Conservation (phyloP, 2,888 invertebrate species). For the Myopa tessellatipennis region DNA sequence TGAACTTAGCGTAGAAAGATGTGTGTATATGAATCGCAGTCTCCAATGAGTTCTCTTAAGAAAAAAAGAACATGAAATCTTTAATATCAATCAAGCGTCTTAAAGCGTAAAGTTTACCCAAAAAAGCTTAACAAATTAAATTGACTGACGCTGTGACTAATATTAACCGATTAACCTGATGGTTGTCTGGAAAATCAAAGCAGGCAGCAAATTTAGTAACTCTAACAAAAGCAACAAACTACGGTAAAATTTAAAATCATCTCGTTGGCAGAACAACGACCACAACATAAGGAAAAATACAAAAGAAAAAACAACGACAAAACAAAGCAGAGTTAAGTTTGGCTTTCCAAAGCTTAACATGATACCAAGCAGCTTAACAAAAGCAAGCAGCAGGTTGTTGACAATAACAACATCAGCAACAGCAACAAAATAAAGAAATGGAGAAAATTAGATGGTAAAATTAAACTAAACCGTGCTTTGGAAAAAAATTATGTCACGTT, state of each 20-base stretch:
- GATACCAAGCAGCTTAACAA: background rate
- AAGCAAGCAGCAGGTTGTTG: conserved; percentile 8
- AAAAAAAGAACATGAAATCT: too few species aligned
- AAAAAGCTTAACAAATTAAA: too few species aligned
- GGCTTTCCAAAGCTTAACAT: background rate
- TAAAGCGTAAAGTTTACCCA: too few species aligned
- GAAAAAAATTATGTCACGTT: conserved; percentile 40
- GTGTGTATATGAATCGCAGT: too few species aligned
- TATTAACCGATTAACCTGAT: too few species aligned
- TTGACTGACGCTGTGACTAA: too few species aligned
- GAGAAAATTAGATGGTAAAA: conserved; percentile 8
- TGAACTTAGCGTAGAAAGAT: too few species aligned
- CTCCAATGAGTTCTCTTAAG: too few species aligned
- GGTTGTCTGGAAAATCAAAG: too few species aligned
- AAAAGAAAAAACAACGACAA: background rate
- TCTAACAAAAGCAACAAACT: background rate
- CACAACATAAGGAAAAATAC: too few species aligned
- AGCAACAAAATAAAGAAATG: background rate
- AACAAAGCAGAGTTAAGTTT: background rate
- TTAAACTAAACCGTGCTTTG: background rate
- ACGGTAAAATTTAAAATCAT: background rate
- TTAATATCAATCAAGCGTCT: background rate
- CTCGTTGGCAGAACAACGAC: background rate
- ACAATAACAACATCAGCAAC: conserved; percentile 3
- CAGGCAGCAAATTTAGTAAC: too few species aligned